phyloP scores from a whole-genome alignment of 2,888 invertebrate genomes.

The Yponomeuta cagnagella region DNA sequence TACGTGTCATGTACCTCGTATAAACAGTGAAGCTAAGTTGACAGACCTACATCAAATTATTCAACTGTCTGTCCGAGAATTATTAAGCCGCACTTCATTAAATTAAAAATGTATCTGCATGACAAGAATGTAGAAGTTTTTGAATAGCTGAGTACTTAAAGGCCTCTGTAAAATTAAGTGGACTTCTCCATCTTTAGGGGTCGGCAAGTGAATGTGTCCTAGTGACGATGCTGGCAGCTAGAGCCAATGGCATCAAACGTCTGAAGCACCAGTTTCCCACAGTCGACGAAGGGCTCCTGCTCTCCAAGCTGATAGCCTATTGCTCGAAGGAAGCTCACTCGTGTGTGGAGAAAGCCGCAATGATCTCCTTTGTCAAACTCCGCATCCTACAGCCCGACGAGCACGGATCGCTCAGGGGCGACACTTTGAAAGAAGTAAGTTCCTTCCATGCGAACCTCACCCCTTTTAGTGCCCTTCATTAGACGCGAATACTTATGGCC shows the following conservation, averaged over 20 bases:
- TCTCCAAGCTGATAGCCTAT: constrained; percentile 95
- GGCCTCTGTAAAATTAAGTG: background rate
- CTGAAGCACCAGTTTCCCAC: constrained; percentile 90
- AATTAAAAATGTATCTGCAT: background rate
- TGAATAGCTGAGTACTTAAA: background rate
- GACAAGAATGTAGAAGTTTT: background rate
- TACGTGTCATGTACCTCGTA: background rate
- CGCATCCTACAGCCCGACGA: constrained; percentile 92
- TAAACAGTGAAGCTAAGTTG: background rate
- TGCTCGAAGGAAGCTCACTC: constrained; percentile 94
- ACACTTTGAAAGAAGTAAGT: constrained; percentile 84
- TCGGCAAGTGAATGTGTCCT: constrained; percentile 97
- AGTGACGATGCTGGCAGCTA: constrained; percentile 93
- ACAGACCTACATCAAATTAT: background rate
- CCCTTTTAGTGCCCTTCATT: background rate
- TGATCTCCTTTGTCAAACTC: constrained; percentile 94
- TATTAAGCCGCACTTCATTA: background rate
- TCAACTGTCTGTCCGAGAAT: background rate
- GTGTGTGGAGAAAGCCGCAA: constrained; percentile 94
- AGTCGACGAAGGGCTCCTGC: constrained; percentile 91
- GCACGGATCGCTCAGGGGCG: constrained; percentile 86
- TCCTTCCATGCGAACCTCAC: background rate
- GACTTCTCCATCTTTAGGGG: constrained; percentile 74
- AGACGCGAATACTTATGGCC: background rate
- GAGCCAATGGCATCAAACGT: constrained; percentile 90